Evolutionary conservation across 1,140 invertebrate species (phyloP).

Genomic region (Scylla paramamosain): DNA sequence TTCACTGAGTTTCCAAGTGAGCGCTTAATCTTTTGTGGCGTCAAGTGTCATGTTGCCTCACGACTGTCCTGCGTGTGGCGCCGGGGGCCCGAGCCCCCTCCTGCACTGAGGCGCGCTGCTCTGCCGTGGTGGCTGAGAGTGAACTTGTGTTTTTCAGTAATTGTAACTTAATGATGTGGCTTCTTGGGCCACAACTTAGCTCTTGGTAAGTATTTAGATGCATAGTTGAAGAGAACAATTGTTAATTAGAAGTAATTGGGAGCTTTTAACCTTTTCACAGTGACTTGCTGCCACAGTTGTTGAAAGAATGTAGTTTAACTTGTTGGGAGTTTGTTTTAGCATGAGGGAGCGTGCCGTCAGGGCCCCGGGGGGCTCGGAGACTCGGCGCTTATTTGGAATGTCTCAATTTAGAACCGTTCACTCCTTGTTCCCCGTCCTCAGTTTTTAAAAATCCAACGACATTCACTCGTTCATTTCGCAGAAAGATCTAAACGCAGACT

Average conservation of each 20-base stretch:
- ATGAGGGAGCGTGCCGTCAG: background rate
- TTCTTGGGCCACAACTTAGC: background rate
- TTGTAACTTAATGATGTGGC: background rate
- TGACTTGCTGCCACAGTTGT: background rate
- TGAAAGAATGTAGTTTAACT: background rate
- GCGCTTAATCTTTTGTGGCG: conserved; percentile 27
- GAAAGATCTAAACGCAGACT: background rate
- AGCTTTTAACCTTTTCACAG: background rate
- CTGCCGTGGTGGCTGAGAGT: background rate
- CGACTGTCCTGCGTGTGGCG: background rate
- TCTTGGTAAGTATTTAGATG: conserved; percentile 10
- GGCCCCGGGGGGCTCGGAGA: background rate
- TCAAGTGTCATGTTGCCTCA: conserved; percentile 21
- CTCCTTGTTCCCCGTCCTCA: background rate
- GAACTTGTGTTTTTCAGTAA: background rate
- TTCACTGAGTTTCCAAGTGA: conserved; percentile 48
- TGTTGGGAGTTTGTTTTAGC: background rate
- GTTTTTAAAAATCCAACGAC: conserved; percentile 7
- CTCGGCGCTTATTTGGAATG: background rate
- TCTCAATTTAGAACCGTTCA: conserved; percentile 23
- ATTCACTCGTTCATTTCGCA: background rate
- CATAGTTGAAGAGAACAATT: background rate
- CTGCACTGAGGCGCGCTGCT: background rate
- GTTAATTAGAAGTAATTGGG: background rate
- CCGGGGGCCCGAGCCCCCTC: background rate